phyloP scores from a whole-genome alignment of 2,113 vertebrate species.

The Patagioenas fasciata region DNA sequence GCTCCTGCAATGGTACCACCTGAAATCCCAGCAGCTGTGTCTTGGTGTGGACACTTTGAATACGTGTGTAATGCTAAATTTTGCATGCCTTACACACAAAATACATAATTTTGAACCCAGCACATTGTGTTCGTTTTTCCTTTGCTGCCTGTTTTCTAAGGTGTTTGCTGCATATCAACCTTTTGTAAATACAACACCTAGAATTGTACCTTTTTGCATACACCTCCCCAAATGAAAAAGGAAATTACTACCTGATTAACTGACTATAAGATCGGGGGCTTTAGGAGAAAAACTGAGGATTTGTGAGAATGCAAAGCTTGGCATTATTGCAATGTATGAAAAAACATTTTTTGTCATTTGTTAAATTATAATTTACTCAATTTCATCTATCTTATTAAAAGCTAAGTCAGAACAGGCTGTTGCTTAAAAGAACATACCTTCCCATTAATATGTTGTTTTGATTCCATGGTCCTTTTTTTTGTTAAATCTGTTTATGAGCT shows the following conservation, averaged over 20 bases:
- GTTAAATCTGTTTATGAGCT: conserved; percentile 59
- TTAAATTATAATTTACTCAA: conserved; percentile 51
- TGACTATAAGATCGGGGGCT: not conserved
- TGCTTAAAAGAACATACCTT: conserved; percentile 58
- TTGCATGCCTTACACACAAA: not conserved
- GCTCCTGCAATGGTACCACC: not conserved
- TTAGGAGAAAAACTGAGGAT: not conserved
- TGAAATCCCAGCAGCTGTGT: not conserved
- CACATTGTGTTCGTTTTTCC: not conserved
- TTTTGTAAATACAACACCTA: not conserved
- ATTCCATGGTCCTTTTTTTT: conserved; percentile 29
- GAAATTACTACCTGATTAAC: not conserved
- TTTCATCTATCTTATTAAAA: conserved; percentile 45
- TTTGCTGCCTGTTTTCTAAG: not conserved
- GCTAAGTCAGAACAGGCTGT: conserved; percentile 33
- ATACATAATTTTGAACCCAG: not conserved
- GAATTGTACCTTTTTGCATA: not conserved
- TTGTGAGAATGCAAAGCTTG: not conserved
- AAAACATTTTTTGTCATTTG: conserved; percentile 31
- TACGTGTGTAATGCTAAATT: not conserved
- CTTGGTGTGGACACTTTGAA: not conserved
- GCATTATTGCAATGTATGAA: not conserved
- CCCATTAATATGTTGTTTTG: conserved; percentile 53
- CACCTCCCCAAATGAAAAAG: not conserved
- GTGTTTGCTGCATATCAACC: not conserved